A percentile compares a stretch with the other conserved stretches of the same genome.
Evolutionary conservation across 2,797 vertebrate species (phyloP).

Genomic region (Bryconaethiops microstoma): DNA sequence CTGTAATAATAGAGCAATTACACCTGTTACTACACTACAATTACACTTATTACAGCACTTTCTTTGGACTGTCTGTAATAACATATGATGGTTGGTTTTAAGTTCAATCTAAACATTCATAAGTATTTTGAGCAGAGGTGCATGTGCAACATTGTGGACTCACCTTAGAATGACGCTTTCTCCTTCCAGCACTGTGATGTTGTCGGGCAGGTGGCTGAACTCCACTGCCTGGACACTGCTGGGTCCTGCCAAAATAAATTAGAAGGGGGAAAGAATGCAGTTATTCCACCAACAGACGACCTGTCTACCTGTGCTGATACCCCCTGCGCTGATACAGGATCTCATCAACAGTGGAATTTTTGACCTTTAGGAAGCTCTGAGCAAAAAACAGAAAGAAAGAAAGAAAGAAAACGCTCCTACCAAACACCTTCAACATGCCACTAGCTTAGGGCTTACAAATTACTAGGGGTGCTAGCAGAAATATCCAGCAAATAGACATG

Average conservation of each 20-base stretch:
- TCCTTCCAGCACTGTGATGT: slow-evolving; percentile 91
- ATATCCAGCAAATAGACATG: too few relatives aligned
- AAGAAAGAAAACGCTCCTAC: too few relatives aligned
- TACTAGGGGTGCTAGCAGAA: too few relatives aligned
- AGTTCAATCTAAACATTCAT: too few relatives aligned
- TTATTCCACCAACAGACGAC: slow-evolving; percentile 63
- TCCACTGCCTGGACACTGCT: slow-evolving; percentile 80
- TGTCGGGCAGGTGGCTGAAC: slow-evolving; percentile 85
- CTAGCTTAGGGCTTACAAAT: too few relatives aligned
- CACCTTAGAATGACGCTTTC: slow-evolving; percentile 90
- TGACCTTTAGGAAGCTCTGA: background rate
- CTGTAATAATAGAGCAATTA: too few relatives aligned
- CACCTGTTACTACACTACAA: too few relatives aligned
- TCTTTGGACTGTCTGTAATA: too few relatives aligned
- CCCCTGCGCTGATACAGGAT: slow-evolving; percentile 17
- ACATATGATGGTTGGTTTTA: too few relatives aligned
- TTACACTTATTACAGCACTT: too few relatives aligned
- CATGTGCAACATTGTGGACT: slow-evolving; percentile 58
- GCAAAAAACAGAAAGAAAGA: background rate
- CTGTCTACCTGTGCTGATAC: slow-evolving; percentile 51
- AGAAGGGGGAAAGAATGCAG: slow-evolving; percentile 46
- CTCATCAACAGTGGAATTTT: background rate
- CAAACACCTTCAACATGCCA: too few relatives aligned
- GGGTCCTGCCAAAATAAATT: slow-evolving; percentile 76
- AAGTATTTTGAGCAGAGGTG: slow-evolving; percentile 31